A percentile compares a stretch with the other conserved stretches of the same genome.
phyloP scores from a whole-genome alignment of 2,113 vertebrate genomes.

The Callithrix jacchus region DNA sequence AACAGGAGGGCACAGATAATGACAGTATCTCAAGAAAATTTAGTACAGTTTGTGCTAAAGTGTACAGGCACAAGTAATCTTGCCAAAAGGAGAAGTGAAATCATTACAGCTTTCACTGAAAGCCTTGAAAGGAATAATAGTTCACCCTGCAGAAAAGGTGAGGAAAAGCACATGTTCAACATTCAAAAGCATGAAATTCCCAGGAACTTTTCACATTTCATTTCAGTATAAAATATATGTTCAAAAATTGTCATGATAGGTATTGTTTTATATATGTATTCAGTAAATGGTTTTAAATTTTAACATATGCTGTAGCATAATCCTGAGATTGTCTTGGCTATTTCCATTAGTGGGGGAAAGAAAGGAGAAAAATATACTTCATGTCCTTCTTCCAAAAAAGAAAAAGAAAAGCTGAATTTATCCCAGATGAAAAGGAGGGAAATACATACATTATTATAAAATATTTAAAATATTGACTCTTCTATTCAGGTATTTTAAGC shows the following conservation, averaged over 20 bases:
- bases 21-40: neutral
- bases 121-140: neutral
- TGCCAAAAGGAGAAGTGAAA: neutral
- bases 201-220: neutral
- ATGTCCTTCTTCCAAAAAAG: neutral
- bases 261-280: neutral
- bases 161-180: neutral
- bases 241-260: neutral
- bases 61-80: neutral
- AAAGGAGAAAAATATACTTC: neutral
- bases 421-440: neutral
- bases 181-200: neutral
- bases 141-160: neutral
- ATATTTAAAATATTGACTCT: neutral
- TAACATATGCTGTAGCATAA: neutral
- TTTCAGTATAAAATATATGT: neutral
- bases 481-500: neutral
- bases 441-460: neutral
- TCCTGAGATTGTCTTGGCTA: neutral
- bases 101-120: neutral
- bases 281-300: neutral
- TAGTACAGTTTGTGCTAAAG: neutral
- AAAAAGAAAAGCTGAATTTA: slow-evolving; percentile 40
- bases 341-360: neutral
- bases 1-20: neutral